Conservation (phyloP, 2,113 vertebrate species). For the Bolborhynchus lineola region DNA sequence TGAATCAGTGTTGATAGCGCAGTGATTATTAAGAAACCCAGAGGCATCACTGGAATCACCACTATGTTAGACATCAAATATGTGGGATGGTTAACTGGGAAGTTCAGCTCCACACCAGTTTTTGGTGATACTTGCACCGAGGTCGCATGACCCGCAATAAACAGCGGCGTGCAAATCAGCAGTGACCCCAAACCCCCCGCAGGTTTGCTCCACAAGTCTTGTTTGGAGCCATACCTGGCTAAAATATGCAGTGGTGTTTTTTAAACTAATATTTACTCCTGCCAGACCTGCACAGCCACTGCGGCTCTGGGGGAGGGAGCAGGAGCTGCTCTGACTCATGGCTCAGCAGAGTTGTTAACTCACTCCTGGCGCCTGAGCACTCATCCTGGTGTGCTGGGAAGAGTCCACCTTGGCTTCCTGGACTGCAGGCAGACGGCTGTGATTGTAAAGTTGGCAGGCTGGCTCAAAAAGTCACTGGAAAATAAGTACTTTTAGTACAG, state of each 20-base stretch:
- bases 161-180: neutral
- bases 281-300: slow-evolving; percentile 51
- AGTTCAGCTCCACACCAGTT: neutral
- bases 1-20: slow-evolving; percentile 12
- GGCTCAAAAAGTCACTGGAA: neutral
- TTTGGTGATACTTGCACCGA: neutral
- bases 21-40: neutral
- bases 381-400: neutral
- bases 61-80: neutral
- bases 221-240: neutral
- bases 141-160: neutral
- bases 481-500: neutral
- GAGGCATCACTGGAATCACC: neutral
- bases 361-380: neutral
- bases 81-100: neutral
- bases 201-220: neutral
- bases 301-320: slow-evolving; percentile 23
- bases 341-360: neutral
- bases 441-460: neutral
- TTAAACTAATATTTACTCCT: slow-evolving; percentile 60
- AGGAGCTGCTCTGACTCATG: slow-evolving; percentile 23
- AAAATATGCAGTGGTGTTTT: slow-evolving; percentile 4
- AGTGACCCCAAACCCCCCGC: neutral
- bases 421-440: neutral
- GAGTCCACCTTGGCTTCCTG: neutral